Evolutionary conservation across 2,888 invertebrate species (phyloP).

Genomic region (Ochropacha duplaris): DNA sequence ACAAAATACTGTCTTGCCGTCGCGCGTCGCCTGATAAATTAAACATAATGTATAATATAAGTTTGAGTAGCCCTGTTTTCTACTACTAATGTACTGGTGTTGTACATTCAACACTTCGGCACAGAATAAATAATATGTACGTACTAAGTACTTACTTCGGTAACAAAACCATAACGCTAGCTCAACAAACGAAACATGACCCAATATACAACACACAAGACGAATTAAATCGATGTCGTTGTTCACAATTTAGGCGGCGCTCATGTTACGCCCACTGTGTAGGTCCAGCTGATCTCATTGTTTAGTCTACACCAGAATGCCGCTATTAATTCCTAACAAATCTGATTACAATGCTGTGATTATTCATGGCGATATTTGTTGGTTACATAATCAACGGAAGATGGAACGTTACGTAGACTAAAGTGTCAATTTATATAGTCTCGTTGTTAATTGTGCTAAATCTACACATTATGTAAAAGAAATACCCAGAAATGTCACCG

Average conservation of each 20-base stretch:
- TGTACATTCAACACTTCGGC: too few relatives aligned
- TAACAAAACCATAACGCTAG: not conserved
- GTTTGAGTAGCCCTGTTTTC: too few relatives aligned
- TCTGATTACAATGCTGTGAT: conserved; percentile 45
- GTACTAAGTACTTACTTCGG: not conserved
- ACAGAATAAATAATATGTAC: too few relatives aligned
- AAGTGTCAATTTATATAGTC: not conserved
- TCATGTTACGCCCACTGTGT: conserved; percentile 45
- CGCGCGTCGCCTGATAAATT: too few relatives aligned
- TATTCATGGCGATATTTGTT: conserved; percentile 42
- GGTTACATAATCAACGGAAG: conserved; percentile 22
- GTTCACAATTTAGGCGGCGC: conserved; percentile 44
- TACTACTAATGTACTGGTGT: too few relatives aligned
- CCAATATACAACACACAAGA: conserved; percentile 16
- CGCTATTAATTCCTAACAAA: conserved; percentile 62
- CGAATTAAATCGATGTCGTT: conserved; percentile 56
- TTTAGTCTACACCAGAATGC: conserved; percentile 72
- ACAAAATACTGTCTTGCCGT: too few relatives aligned
- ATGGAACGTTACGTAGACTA: not conserved
- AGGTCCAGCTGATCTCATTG: conserved; percentile 76
- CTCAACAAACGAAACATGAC: conserved; percentile 8
- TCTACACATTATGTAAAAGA: too few relatives aligned
- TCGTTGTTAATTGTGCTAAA: too few relatives aligned
- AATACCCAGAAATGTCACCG: too few relatives aligned
- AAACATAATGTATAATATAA: too few relatives aligned